Base-by-base conservation (phyloP, 2,797 vertebrate species). In the Spinus pinus region DNA sequence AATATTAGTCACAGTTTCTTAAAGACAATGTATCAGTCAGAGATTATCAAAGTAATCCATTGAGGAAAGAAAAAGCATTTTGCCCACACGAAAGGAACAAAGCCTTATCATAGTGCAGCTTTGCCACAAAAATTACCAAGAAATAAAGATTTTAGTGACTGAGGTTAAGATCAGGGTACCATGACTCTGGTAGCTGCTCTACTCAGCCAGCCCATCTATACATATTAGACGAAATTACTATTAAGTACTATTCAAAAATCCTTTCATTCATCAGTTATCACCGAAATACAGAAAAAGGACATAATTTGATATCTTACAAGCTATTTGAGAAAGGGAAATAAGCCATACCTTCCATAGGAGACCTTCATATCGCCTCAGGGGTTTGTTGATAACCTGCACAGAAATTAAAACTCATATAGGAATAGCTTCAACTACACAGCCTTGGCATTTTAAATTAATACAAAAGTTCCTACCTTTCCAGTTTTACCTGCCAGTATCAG, bases 291-390 rank as follows among this genome's bases (percentile, higher is more conserved):
- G 42, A 57, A 66, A 82, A 91, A 49, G 24, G 24, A 58, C 35
- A 39, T 33, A 69, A 1, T 60, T 50, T 3, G 17, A 82, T 42
- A 70, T 13, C 30, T 75, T 49, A 44, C 1, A 93, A 72, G 10
- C 10, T 74, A 35, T 20, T 87, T 87, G 10, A 81, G 42, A 51
- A 67, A 30, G 66, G 17, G 14, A 87, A 71, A 30, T 30, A 62
- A 75, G n/a, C 62, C 75, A 42, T 97, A 99, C 99, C 99, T 99
- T 99, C 98, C 98, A 99, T 11, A 99, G 98, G 41, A 97, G 97
- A 57, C 98, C 99, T 98, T 99, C 99, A 7, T 98, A 98, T 88
- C 97, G 98, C 94, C 97, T 97, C 94, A 98, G 81, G 11, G 91
- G 95, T 95, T 97, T 97, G 94, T 95, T 98, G 93, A 93, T 53